These are phyloP conservation scores for Lonchura striata DNA, from an alignment of 2,113 vertebrate species.

Conservation along the genomic window DNA sequence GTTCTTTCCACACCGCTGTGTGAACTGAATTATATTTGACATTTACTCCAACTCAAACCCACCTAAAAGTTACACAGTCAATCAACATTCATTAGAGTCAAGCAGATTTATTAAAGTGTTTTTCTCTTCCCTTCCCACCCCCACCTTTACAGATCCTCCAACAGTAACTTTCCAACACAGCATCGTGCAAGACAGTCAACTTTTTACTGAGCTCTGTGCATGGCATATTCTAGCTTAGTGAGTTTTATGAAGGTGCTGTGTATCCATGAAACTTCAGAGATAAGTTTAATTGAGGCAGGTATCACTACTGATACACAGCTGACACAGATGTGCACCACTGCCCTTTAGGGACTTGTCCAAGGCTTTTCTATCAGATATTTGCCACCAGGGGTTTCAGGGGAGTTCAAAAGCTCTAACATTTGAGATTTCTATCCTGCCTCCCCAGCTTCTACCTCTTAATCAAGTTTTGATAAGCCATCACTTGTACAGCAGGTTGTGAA, in stretches of 20 bases:
- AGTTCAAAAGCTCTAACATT: neutral
- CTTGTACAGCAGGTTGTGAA: constrained; percentile 5
- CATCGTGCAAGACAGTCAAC: neutral
- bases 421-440: neutral
- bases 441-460: neutral
- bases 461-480: constrained; percentile 4
- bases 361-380: neutral
- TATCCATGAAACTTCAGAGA: neutral
- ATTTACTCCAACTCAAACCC: constrained; percentile 51
- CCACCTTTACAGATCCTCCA: neutral
- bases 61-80: constrained; percentile 51
- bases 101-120: constrained; percentile 30
- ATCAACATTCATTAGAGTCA: constrained; percentile 53
- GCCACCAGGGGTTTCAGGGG: neutral
- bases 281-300: neutral
- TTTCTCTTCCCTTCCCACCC: neutral
- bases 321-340: neutral
- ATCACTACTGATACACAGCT: neutral
- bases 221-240: neutral
- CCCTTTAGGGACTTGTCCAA: neutral
- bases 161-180: neutral
- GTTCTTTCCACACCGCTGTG: constrained; percentile 12
- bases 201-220: neutral
- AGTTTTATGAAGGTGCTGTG: neutral
- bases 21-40: constrained; percentile 61